Evolutionary conservation across 2,888 invertebrate species (phyloP).

Genomic region (Cheilosia variabilis): DNA sequence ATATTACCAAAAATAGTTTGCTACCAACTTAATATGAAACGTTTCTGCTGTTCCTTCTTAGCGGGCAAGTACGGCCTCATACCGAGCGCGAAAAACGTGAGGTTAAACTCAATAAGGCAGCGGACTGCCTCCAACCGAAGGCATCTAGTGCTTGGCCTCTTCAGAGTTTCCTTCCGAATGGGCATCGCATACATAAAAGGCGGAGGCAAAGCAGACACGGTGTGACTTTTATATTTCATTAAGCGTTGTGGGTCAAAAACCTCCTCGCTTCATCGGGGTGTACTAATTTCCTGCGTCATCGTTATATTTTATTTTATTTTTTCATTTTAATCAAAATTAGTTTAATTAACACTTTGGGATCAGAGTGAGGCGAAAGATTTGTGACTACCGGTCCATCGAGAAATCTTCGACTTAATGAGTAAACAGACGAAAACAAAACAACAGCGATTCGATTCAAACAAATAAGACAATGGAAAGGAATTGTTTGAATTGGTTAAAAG

Average conservation of each 20-base stretch:
- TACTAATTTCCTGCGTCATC: constrained; percentile 48
- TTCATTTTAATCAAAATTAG: constrained; percentile 74
- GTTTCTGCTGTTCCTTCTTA: background rate
- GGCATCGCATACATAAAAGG: background rate
- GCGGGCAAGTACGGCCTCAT: constrained; percentile 26
- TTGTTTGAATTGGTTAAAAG: background rate
- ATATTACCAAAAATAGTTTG: constrained; percentile 74
- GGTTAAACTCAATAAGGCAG: constrained; percentile 35
- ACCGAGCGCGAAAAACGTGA: constrained; percentile 67
- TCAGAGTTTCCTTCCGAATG: background rate
- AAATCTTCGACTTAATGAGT: constrained; percentile 33
- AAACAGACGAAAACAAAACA: constrained; percentile 23
- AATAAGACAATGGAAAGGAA: background rate
- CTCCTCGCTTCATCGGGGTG: constrained; percentile 37
- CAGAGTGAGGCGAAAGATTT: constrained; percentile 12
- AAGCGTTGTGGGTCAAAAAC: constrained; percentile 61
- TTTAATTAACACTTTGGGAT: constrained; percentile 65
- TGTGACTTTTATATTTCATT: constrained; percentile 37
- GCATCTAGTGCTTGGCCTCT: constrained; percentile 9
- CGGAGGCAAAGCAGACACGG: background rate
- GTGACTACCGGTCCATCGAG: constrained; percentile 38
- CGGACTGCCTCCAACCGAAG: constrained; percentile 17
- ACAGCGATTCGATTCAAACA: constrained; percentile 9
- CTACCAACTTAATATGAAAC: constrained; percentile 73
- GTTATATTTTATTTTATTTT: constrained; percentile 15